Evolutionary conservation across 2,113 vertebrate species (phyloP).

Genomic region (Phylloscopus whistleri): DNA sequence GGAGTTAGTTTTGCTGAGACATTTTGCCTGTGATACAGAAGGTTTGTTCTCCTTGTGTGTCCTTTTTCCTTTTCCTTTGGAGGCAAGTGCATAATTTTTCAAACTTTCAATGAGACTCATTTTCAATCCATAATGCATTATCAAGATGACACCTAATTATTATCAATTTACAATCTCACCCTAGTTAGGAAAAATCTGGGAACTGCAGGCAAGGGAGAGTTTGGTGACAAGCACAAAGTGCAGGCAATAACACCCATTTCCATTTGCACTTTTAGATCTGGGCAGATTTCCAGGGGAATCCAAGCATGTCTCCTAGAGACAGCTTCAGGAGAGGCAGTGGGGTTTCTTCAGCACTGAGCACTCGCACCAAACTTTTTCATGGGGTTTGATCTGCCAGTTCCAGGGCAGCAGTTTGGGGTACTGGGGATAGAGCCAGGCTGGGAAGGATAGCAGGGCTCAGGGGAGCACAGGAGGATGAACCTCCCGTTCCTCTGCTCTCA

Average conservation of each 20-base stretch:
- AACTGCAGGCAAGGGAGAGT: neutral
- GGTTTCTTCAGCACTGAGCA: neutral
- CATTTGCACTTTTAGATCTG: neutral
- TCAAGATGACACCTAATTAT: neutral
- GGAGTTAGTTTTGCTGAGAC: neutral
- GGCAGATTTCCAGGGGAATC: slow-evolving; percentile 12
- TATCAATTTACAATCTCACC: neutral
- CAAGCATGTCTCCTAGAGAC: neutral
- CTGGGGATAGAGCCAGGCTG: neutral
- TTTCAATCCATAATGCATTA: neutral
- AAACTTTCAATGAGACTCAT: neutral
- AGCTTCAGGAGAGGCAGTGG: neutral
- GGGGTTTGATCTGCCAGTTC: neutral
- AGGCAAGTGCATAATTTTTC: neutral
- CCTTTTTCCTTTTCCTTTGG: neutral
- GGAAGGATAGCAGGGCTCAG: neutral
- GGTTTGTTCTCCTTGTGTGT: neutral
- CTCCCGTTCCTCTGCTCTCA: neutral
- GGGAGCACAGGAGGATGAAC: neutral
- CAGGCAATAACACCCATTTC: neutral
- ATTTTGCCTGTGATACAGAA: neutral
- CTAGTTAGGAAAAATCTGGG: neutral
- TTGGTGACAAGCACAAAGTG: neutral
- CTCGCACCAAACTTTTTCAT: neutral
- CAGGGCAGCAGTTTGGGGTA: neutral